Conservation (phyloP, 2,888 invertebrate species). For the Agrochola lychnidis region DNA sequence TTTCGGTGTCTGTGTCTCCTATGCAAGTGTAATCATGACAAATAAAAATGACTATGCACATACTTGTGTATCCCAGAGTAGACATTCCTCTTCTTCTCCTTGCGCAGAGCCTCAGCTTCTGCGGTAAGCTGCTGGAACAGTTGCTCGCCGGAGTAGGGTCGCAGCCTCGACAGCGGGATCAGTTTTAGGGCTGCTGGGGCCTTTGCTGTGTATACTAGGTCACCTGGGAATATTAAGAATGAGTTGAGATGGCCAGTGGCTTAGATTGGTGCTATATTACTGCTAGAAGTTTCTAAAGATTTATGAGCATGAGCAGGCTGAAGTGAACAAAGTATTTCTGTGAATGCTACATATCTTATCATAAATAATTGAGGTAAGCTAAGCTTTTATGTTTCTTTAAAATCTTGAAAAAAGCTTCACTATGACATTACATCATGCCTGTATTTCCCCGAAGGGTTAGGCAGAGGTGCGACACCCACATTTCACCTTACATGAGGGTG, state of each 20-base stretch:
- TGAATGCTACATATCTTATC: neutral
- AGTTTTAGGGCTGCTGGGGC: slow-evolving; percentile 92
- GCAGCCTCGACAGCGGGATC: slow-evolving; percentile 92
- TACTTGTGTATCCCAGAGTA: slow-evolving; percentile 95
- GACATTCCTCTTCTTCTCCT: slow-evolving; percentile 95
- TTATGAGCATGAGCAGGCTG: neutral
- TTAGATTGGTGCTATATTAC: neutral
- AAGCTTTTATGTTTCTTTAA: neutral
- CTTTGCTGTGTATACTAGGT: slow-evolving; percentile 93
- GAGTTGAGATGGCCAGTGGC: neutral
- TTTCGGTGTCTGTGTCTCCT: too few species aligned
- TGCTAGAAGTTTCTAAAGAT: neutral
- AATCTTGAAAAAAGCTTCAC: neutral
- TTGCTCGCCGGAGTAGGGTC: slow-evolving; percentile 92
- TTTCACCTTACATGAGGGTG: too few species aligned
- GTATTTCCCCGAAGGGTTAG: too few species aligned
- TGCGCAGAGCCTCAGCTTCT: slow-evolving; percentile 95
- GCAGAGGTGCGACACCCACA: too few species aligned
- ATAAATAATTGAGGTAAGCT: neutral
- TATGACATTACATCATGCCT: neutral
- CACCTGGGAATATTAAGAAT: slow-evolving; percentile 76
- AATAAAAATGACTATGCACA: neutral
- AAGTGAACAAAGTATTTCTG: neutral
- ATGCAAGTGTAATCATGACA: too few species aligned
- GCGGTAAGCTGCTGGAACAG: slow-evolving; percentile 92